phyloP scores from a whole-genome alignment of 2,113 vertebrate species.

The Platysternon megacephalum region DNA sequence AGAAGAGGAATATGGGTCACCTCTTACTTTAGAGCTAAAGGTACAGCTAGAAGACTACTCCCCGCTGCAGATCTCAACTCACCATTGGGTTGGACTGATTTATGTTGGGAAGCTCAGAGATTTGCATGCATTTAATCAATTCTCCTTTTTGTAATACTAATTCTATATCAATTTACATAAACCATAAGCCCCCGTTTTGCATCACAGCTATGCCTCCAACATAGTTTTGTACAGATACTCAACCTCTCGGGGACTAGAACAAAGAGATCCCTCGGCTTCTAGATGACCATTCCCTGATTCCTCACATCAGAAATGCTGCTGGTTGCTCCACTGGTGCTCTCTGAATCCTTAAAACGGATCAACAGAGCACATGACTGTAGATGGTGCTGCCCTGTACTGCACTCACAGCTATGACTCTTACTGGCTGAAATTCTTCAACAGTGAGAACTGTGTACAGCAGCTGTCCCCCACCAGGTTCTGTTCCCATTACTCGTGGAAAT shows the following conservation, averaged over 20 bases:
- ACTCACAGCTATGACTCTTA: not conserved
- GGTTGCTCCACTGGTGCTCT: not conserved
- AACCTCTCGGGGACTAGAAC: not conserved
- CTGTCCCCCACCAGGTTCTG: not conserved
- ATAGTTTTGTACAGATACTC: not conserved
- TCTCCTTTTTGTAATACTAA: not conserved
- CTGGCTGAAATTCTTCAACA: accelerated
- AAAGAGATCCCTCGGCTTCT: not conserved
- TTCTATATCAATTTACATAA: not conserved
- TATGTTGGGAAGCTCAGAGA: not conserved
- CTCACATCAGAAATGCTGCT: not conserved
- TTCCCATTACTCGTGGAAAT: not conserved
- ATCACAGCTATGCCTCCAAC: not conserved
- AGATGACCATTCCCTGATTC: not conserved
- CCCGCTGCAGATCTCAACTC: not conserved
- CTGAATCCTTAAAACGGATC: not conserved
- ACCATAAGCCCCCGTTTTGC: not conserved
- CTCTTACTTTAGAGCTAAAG: not conserved
- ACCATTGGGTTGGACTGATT: not conserved
- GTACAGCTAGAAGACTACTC: not conserved
- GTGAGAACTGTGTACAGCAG: not conserved
- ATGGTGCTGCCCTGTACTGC: not conserved
- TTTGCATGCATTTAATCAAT: not conserved
- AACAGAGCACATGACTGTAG: not conserved
- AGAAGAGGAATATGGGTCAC: not conserved